These are phyloP conservation scores for Drosophila sulfurigaster DNA, from an alignment of 1,140 invertebrate species.

Conservation along the genomic window DNA sequence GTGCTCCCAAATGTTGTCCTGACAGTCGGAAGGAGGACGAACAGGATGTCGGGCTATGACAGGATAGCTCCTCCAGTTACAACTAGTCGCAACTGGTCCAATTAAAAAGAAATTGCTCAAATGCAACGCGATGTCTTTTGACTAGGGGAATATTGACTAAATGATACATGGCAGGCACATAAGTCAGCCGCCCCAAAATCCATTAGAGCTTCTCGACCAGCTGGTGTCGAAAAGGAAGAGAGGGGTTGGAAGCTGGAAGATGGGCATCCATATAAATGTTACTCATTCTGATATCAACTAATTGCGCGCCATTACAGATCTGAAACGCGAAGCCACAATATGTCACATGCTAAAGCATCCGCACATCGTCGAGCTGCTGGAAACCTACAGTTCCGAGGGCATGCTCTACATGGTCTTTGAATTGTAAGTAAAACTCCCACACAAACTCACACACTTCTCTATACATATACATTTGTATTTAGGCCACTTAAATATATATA, in stretches of 20 bases:
- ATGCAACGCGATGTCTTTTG: conserved; percentile 58
- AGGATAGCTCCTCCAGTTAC: conserved; percentile 12
- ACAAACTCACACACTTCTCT: not conserved
- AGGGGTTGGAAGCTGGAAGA: not conserved
- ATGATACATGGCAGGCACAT: conserved; percentile 76
- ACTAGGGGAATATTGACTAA: conserved; percentile 66
- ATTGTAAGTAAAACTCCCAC: conserved; percentile 91
- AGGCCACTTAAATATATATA: conserved; percentile 40
- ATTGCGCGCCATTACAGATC: conserved; percentile 89
- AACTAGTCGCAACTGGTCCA: conserved; percentile 30
- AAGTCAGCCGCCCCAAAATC: conserved; percentile 69
- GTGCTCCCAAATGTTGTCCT: conserved; percentile 4
- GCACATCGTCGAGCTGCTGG: conserved; percentile 98
- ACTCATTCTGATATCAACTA: conserved; percentile 63
- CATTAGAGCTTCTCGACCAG: conserved; percentile 66
- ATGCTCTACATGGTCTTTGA: conserved; percentile 99
- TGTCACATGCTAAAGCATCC: conserved; percentile 99
- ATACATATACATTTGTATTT: conserved; percentile 27
- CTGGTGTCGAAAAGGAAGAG: conserved; percentile 39
- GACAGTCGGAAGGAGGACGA: not conserved
- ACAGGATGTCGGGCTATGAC: not conserved
- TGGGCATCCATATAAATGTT: conserved; percentile 44
- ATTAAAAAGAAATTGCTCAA: conserved; percentile 81
- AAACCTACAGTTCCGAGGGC: conserved; percentile 99
- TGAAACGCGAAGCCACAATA: conserved; percentile 99